A percentile compares a stretch with the other conserved stretches of the same genome.
phyloP scores from a whole-genome alignment of 2,888 invertebrate species.

The Eristalis arbustorum region DNA sequence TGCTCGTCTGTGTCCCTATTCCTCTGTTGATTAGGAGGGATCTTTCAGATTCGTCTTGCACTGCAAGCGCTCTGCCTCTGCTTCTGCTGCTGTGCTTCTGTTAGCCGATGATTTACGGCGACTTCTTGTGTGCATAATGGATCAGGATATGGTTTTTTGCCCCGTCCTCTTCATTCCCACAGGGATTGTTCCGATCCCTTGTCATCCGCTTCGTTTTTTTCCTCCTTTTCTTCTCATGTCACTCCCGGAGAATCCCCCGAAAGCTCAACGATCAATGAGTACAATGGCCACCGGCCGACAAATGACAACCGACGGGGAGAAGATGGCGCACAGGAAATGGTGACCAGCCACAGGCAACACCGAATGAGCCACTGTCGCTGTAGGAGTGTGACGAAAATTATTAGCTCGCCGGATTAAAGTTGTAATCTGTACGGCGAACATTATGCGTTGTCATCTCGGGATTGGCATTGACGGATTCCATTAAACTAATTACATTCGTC shows the following conservation, averaged over 20 bases:
- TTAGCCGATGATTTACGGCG: constrained; percentile 57
- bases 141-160: constrained; percentile 25
- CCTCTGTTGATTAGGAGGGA: constrained; percentile 36
- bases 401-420: constrained; percentile 53
- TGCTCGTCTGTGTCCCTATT: constrained; percentile 43
- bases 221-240: neutral
- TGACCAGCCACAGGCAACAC: neutral
- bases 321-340: constrained; percentile 15
- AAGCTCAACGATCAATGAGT: constrained; percentile 48
- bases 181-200: constrained; percentile 17
- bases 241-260: constrained; percentile 10
- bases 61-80: constrained; percentile 32
- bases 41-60: constrained; percentile 40
- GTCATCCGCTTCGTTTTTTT: constrained; percentile 21
- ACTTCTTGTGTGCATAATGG: constrained; percentile 58
- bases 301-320: constrained; percentile 16
- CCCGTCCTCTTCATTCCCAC: neutral
- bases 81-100: constrained; percentile 9
- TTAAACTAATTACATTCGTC: constrained; percentile 50
- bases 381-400: constrained; percentile 29
- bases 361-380: neutral
- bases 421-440: constrained; percentile 58
- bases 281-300: constrained; percentile 30
- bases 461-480: constrained; percentile 60
- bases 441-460: constrained; percentile 58